These are phyloP conservation scores for Cryptocephalus primarius DNA, from an alignment of 2,888 invertebrate species.

Conservation along the genomic window DNA sequence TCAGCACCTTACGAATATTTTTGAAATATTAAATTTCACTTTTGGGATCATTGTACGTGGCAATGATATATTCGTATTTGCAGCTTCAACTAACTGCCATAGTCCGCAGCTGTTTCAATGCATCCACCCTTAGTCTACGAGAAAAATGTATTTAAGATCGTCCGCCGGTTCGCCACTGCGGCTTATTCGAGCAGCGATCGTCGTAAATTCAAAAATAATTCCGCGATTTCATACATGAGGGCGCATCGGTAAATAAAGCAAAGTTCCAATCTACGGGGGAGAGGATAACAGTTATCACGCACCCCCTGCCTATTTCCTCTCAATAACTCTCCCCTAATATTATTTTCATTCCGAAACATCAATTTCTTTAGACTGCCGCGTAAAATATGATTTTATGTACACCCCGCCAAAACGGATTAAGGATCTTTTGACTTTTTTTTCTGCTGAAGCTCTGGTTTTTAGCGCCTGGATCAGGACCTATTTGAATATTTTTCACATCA, in stretches of 20 bases:
- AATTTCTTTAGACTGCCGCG: slow-evolving; percentile 30
- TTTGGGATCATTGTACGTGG: too few relatives aligned
- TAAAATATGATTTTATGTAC: slow-evolving; percentile 35
- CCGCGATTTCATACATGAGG: not conserved
- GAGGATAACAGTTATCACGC: slow-evolving; percentile 2
- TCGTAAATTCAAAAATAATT: not conserved
- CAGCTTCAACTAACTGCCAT: too few relatives aligned
- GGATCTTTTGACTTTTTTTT: slow-evolving; percentile 18
- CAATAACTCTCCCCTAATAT: slow-evolving; percentile 31
- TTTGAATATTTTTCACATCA: too few relatives aligned
- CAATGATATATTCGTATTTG: too few relatives aligned
- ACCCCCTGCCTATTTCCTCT: slow-evolving; percentile 21
- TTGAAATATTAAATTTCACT: too few relatives aligned
- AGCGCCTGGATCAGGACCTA: too few relatives aligned
- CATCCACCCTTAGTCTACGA: too few relatives aligned
- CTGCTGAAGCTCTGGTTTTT: slow-evolving; percentile 4
- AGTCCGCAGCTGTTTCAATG: too few relatives aligned
- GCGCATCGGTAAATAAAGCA: not conserved
- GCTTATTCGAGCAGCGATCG: too few relatives aligned
- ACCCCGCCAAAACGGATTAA: slow-evolving; percentile 27
- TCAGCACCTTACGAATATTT: too few relatives aligned
- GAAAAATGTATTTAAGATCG: too few relatives aligned
- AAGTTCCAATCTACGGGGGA: not conserved
- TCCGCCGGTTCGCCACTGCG: too few relatives aligned
- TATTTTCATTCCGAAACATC: slow-evolving; percentile 37